Evolutionary conservation across 2,888 invertebrate genomes (phyloP).

Genomic region (Drosophila peninsularis): DNA sequence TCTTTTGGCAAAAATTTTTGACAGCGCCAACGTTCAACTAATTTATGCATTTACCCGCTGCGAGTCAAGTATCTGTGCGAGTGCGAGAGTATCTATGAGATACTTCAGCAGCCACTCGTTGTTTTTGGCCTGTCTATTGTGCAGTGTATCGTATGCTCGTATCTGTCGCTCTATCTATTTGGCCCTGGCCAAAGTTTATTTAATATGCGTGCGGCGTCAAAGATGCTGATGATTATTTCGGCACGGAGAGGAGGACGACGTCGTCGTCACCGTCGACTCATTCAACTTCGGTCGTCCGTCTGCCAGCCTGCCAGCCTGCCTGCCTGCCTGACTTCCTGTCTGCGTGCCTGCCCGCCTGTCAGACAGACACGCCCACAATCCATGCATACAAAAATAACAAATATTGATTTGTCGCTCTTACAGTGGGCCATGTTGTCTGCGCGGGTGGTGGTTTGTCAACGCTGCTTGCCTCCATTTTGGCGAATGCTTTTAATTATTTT

Average conservation of each 20-base stretch:
- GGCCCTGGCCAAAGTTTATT: conserved; percentile 62
- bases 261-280: conserved; percentile 11
- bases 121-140: conserved; percentile 44
- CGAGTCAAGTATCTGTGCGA: conserved; percentile 28
- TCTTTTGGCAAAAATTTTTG: conserved; percentile 30
- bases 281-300: conserved; percentile 1
- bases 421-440: neutral
- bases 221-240: conserved; percentile 77
- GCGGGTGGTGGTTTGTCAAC: conserved; percentile 38
- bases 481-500: conserved; percentile 62
- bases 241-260: conserved; percentile 21
- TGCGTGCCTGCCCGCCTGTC: conserved; percentile 17
- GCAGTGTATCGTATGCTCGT: conserved; percentile 41
- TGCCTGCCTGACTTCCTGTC: conserved; percentile 15
- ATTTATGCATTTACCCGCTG: conserved; percentile 56
- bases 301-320: neutral
- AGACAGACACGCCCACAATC: conserved; percentile 63
- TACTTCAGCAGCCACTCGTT: conserved; percentile 41
- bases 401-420: conserved; percentile 71
- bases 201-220: conserved; percentile 79
- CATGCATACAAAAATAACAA: conserved; percentile 79
- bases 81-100: conserved; percentile 43
- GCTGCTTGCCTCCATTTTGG: conserved; percentile 49
- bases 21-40: conserved; percentile 35
- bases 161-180: conserved; percentile 36